Base-by-base conservation (phyloP, 1,140 invertebrate genomes). In the Drosophila athabasca region DNA sequence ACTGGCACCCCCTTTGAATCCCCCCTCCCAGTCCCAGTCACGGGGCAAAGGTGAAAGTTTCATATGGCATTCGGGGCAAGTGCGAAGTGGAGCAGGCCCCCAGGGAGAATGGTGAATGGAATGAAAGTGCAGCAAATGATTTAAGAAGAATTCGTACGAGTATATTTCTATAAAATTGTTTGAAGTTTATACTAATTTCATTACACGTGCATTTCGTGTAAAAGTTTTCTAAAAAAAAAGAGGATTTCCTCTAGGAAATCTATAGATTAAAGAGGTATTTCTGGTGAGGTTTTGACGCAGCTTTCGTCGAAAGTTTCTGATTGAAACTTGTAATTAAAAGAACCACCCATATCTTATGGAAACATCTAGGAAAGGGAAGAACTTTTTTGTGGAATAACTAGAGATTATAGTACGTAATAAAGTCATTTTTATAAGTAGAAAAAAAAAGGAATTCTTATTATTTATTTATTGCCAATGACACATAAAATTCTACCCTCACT, bases 71-170 rank as follows among this genome's bases (percentile, higher is more conserved):
- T 44, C 48, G 35, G 8, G 4, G 35, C 35, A 19, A 24, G 48
- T 39, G 35, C 35, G 19, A n/a, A 26, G 15, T 19, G 26, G 11
- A 24, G 26, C 11, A 11, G 26, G 62, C 50, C 65, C n/a, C 6
- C 26, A 50, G 62, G 62, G 44, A 55, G 55, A 68, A 46, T 49
- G 43, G 44, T 55, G 55, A 68, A 46, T 49, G 43, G 17, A 68
- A 66, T 54, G 62, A 48, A 66, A 66, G 54, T 68, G 54, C 35
- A 69, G 35, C 64, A 69, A 69, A 69, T 69, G 51, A 69, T 69
- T 69, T 69, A 69, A 69, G 64, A 51, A 26, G 45, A 69, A 58
- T 11, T 9, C 31, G 31, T 3, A 3, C 9, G 3, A 3, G 8
- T 31, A 31, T 67, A 68, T 58, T 68, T 57, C 50, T 57, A 46